These are phyloP conservation scores for Diacarnus erythraeanus DNA, from an alignment of 37 sponge, comb jelly and placozoan genomes.

Conservation along the genomic window DNA sequence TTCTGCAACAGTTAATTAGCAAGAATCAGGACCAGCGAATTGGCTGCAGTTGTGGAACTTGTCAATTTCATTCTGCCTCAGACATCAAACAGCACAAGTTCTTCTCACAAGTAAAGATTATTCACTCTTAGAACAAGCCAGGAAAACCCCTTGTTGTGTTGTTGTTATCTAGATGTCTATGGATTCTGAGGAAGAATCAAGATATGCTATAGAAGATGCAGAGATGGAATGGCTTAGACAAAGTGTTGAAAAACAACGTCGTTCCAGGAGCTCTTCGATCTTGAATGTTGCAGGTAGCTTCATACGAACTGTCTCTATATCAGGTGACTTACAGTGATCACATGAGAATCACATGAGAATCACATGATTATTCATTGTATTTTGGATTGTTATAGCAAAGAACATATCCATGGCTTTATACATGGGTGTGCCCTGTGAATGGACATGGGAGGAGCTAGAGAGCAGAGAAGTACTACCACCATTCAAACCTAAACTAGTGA, in stretches of 20 bases:
- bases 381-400: neutral
- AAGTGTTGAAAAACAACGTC: conserved; percentile 12
- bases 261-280: neutral
- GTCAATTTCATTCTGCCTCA: conserved; percentile 7
- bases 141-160: neutral
- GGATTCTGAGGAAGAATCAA: conserved; percentile 27
- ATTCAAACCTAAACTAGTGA: conserved; percentile 58
- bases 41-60: conserved; percentile 20
- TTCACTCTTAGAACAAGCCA: neutral
- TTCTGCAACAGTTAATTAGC: conserved; percentile 56
- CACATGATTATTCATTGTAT: neutral
- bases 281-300: conserved; percentile 16
- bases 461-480: conserved; percentile 52
- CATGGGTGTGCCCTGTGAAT: conserved; percentile 41
- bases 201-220: conserved; percentile 33
- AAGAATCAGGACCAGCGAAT: conserved; percentile 59
- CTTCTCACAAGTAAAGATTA: conserved; percentile 59
- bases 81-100: conserved; percentile 80
- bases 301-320: conserved; percentile 23
- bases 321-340: conserved; percentile 1
- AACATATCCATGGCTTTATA: conserved; percentile 12
- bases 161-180: conserved; percentile 7
- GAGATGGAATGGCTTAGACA: conserved; percentile 41
- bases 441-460: conserved; percentile 82
- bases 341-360: neutral